phyloP scores from a whole-genome alignment of 1,140 invertebrate genomes.

The Eufriesea mexicana region DNA sequence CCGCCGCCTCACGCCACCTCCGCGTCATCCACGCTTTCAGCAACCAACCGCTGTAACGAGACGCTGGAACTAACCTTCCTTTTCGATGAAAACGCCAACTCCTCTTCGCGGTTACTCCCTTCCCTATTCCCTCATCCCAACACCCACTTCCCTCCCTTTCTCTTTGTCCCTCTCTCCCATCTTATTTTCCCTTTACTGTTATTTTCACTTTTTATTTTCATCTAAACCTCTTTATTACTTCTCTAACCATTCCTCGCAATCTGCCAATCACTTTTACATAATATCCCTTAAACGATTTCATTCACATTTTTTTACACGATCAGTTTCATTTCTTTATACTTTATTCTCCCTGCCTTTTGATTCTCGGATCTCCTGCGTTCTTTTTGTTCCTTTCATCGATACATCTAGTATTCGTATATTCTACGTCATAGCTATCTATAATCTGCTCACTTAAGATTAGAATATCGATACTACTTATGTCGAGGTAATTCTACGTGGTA shows the following conservation, averaged over 20 bases:
- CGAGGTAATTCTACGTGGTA: slow-evolving; percentile 15
- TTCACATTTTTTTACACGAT: background rate
- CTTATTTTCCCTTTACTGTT: slow-evolving; percentile 33
- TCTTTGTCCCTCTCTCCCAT: slow-evolving; percentile 1
- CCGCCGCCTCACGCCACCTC: slow-evolving; percentile 46
- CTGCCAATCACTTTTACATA: background rate
- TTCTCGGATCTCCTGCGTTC: too few relatives aligned
- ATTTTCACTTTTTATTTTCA: slow-evolving; percentile 14
- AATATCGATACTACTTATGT: background rate
- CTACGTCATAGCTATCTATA: background rate
- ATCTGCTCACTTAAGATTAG: background rate
- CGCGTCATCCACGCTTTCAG: slow-evolving; percentile 64
- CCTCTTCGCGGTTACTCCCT: slow-evolving; percentile 67
- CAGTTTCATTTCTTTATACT: background rate
- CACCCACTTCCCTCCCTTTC: background rate
- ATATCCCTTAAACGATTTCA: background rate
- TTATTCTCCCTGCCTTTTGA: background rate
- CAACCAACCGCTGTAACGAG: slow-evolving; percentile 71
- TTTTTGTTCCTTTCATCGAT: background rate
- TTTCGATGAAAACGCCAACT: slow-evolving; percentile 67
- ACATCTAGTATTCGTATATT: background rate
- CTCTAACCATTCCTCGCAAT: background rate
- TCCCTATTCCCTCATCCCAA: slow-evolving; percentile 31
- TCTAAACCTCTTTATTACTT: slow-evolving; percentile 36
- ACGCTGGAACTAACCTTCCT: slow-evolving; percentile 65